phyloP scores from a whole-genome alignment of 92 coral and sea anemone species.

The Palythoa grandis region DNA sequence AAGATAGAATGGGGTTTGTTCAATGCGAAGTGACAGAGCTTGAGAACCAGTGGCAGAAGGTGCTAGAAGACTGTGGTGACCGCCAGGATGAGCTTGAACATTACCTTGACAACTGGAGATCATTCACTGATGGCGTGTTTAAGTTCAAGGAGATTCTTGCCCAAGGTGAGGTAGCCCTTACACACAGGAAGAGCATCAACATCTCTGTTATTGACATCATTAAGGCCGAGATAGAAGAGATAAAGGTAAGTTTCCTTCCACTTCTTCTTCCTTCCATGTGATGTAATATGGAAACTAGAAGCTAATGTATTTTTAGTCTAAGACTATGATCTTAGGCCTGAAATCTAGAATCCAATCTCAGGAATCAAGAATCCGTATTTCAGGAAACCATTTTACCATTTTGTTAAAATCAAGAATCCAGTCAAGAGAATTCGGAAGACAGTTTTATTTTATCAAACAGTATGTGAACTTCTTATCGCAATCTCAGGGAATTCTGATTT shows the following conservation, averaged over 20 bases:
- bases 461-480: too few species aligned
- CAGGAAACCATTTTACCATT: neutral
- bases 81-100: conserved; percentile 76
- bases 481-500: too few species aligned
- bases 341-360: neutral
- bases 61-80: conserved; percentile 53
- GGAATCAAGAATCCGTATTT: neutral
- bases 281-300: neutral
- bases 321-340: neutral
- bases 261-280: neutral
- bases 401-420: neutral
- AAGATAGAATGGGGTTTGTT: conserved; percentile 58
- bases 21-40: conserved; percentile 61
- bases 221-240: conserved; percentile 62
- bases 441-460: too few species aligned
- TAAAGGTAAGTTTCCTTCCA: conserved; percentile 58
- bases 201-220: conserved; percentile 79
- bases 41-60: conserved; percentile 71
- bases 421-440: neutral
- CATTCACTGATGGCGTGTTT: conserved; percentile 64
- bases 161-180: conserved; percentile 86
- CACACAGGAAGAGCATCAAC: conserved; percentile 72
- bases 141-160: conserved; percentile 86
- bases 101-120: conserved; percentile 72
- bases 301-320: neutral